Evolutionary conservation across 2,888 invertebrate genomes (phyloP).

Genomic region (Tenthredo distinguenda): DNA sequence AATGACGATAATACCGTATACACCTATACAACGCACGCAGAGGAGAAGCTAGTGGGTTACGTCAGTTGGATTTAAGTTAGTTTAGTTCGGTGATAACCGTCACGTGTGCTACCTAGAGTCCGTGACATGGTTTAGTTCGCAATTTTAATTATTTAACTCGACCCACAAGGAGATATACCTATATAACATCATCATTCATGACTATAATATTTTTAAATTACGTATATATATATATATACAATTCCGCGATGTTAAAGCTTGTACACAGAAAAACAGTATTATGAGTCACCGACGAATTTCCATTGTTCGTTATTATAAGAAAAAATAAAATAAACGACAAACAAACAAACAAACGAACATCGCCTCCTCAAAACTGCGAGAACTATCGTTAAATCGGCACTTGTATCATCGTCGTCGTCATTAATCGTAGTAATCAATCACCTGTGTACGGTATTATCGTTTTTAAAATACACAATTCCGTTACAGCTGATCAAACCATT

Average conservation of each 20-base stretch:
- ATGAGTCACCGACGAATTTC: conserved; percentile 13
- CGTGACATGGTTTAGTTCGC: conserved; percentile 46
- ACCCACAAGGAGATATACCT: not conserved
- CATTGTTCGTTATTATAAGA: not conserved
- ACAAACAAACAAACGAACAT: not conserved
- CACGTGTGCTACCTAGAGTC: conserved; percentile 3
- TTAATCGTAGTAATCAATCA: not conserved
- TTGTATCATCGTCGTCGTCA: not conserved
- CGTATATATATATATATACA: not conserved
- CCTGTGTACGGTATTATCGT: not conserved
- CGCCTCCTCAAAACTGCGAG: not conserved
- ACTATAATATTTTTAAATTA: not conserved
- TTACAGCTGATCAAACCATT: not conserved
- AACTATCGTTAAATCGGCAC: not conserved
- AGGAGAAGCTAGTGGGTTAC: not conserved
- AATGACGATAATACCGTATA: no score
- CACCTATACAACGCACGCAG: no score
- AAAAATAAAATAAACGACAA: not conserved
- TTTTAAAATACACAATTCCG: not conserved
- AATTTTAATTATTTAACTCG: conserved; percentile 35
- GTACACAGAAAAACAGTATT: not conserved
- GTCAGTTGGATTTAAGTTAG: conserved; percentile 10
- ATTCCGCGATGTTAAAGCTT: not conserved
- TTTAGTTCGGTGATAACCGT: not conserved
- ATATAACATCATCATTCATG: not conserved